Conservation (phyloP, 2,113 vertebrate genomes). For the Tringa solitaria region DNA sequence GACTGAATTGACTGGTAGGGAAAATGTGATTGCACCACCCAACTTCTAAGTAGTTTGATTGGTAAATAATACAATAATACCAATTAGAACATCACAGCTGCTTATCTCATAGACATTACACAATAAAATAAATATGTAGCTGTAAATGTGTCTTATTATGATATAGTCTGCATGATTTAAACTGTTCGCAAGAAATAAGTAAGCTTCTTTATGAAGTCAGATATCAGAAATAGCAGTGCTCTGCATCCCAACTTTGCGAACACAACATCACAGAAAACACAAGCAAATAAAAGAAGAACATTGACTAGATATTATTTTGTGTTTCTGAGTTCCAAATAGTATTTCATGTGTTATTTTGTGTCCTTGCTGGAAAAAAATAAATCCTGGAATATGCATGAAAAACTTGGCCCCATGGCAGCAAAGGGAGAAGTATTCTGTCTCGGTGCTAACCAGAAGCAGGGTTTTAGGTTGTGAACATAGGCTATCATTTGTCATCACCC, state of each 20-base stretch:
- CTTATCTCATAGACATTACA: conserved; percentile 2
- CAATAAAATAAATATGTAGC: neutral
- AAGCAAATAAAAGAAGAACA: neutral
- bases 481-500: neutral
- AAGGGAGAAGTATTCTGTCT: neutral
- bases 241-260: neutral
- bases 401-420: neutral
- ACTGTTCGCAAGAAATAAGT: neutral
- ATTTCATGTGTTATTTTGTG: neutral
- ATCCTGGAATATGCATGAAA: neutral
- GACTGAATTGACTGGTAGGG: conserved; percentile 40
- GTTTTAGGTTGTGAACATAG: neutral
- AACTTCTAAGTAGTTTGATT: neutral
- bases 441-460: neutral
- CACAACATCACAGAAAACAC: neutral
- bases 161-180: neutral
- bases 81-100: neutral
- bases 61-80: neutral
- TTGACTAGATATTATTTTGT: neutral
- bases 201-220: neutral
- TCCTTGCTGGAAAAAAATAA: neutral
- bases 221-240: neutral
- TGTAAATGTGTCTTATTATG: neutral
- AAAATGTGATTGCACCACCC: neutral
- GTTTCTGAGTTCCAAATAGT: neutral